Conservation (phyloP, 1,140 invertebrate species). For the Drosophila athabasca region DNA sequence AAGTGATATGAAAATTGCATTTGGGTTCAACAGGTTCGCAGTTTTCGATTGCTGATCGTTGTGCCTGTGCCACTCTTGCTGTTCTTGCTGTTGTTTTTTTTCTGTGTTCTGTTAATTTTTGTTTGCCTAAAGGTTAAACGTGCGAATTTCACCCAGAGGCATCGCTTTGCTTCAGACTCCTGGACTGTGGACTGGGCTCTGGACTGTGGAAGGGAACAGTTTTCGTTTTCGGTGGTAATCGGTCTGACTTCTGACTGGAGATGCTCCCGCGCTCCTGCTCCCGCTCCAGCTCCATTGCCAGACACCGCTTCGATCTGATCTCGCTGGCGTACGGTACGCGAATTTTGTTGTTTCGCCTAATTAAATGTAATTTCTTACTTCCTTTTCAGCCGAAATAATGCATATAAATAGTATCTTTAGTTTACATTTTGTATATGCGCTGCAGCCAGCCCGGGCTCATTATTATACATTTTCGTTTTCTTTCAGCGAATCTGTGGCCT, state of each 20-base stretch:
- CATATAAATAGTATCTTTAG: constrained; percentile 82
- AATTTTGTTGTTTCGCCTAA: constrained; percentile 77
- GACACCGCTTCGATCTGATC: not conserved
- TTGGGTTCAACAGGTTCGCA: constrained; percentile 79
- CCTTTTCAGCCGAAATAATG: constrained; percentile 83
- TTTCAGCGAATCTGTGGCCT: constrained; percentile 52
- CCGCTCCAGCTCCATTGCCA: constrained; percentile 24
- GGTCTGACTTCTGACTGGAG: constrained; percentile 73
- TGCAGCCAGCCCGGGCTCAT: constrained; percentile 44
- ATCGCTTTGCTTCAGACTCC: constrained; percentile 26
- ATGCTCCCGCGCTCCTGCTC: constrained; percentile 33
- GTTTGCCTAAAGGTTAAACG: constrained; percentile 83
- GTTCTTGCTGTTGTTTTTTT: constrained; percentile 48
- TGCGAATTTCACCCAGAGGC: constrained; percentile 79
- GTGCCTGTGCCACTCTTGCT: constrained; percentile 25
- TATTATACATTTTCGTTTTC: constrained; percentile 80
- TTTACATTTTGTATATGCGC: constrained; percentile 73
- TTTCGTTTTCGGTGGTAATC: constrained; percentile 75
- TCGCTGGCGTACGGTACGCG: constrained; percentile 68
- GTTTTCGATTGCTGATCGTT: constrained; percentile 52
- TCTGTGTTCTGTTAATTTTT: constrained; percentile 49
- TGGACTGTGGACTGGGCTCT: constrained; percentile 31
- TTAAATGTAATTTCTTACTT: constrained; percentile 83
- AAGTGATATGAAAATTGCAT: constrained; percentile 83
- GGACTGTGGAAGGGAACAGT: constrained; percentile 6